phyloP scores from a whole-genome alignment of 2,113 vertebrate genomes.

The Myrmophylax atrothorax region DNA sequence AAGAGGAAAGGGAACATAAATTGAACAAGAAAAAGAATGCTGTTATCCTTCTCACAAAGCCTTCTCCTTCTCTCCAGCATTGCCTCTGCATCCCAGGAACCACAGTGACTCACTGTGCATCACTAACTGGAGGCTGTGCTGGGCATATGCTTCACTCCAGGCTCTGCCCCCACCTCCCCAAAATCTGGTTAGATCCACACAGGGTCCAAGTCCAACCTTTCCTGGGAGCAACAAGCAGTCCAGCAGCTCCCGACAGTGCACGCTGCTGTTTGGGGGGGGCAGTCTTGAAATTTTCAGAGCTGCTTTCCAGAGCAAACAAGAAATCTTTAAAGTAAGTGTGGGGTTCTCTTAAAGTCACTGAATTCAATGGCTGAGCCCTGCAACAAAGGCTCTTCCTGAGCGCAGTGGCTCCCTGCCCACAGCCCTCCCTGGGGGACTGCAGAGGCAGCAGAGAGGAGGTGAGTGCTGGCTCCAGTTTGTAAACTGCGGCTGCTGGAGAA shows the following conservation, averaged over 20 bases:
- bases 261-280: background rate
- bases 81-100: background rate
- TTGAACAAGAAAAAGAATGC: background rate
- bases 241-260: rapidly evolving
- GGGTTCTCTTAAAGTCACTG: conserved; percentile 42
- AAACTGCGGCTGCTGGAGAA: conserved; percentile 36
- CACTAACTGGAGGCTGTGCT: background rate
- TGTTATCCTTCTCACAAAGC: background rate
- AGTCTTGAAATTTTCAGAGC: background rate
- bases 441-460: conserved; percentile 51
- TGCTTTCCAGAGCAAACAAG: conserved; percentile 38
- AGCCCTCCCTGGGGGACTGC: conserved; percentile 2
- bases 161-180: background rate
- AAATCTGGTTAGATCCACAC: background rate
- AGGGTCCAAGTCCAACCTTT: background rate
- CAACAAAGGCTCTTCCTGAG: conserved; percentile 74
- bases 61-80: background rate
- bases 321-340: conserved; percentile 33
- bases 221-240: background rate
- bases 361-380: conserved; percentile 49
- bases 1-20: background rate
- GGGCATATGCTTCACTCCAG: rapidly evolving
- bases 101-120: background rate
- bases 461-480: conserved; percentile 34
- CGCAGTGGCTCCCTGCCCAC: conserved; percentile 61